Conservation (phyloP, 2,888 invertebrate species). For the Caradrina clavipalpis region DNA sequence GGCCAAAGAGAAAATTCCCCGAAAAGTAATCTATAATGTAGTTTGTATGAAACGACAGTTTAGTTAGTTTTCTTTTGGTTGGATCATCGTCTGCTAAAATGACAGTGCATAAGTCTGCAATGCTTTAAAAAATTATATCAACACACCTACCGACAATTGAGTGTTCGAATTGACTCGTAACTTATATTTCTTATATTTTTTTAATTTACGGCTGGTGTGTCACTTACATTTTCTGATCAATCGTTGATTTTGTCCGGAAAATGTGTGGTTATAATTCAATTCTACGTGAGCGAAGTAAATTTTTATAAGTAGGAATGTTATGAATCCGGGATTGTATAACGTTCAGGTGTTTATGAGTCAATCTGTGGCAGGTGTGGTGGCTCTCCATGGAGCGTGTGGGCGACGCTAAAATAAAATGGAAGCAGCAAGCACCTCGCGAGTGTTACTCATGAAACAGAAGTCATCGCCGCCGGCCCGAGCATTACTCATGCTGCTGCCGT, state of each 20-base stretch:
- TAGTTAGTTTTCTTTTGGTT: not conserved
- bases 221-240: slow-evolving; percentile 13
- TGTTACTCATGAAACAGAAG: slow-evolving; percentile 84
- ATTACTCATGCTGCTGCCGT: slow-evolving; percentile 87
- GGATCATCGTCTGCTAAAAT: slow-evolving; percentile 3
- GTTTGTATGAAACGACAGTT: not conserved
- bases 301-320: slow-evolving; percentile 70
- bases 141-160: not conserved
- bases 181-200: not conserved
- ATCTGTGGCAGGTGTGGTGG: slow-evolving; percentile 85
- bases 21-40: slow-evolving; percentile 13
- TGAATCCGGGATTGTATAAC: slow-evolving; percentile 81
- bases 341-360: slow-evolving; percentile 85
- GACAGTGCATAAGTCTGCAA: too few species aligned
- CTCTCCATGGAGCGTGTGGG: slow-evolving; percentile 83
- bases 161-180: not conserved
- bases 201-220: not conserved
- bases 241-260: not conserved
- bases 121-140: not conserved
- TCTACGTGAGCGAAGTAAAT: slow-evolving; percentile 45
- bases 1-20: not conserved
- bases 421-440: slow-evolving; percentile 71
- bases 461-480: slow-evolving; percentile 69
- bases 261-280: slow-evolving; percentile 32
- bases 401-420: slow-evolving; percentile 86